Percentiles rank a stretch among this genome's conserved stretches.
phyloP scores from a whole-genome alignment of 2,888 invertebrate species.

The Hecatera dysodea region DNA sequence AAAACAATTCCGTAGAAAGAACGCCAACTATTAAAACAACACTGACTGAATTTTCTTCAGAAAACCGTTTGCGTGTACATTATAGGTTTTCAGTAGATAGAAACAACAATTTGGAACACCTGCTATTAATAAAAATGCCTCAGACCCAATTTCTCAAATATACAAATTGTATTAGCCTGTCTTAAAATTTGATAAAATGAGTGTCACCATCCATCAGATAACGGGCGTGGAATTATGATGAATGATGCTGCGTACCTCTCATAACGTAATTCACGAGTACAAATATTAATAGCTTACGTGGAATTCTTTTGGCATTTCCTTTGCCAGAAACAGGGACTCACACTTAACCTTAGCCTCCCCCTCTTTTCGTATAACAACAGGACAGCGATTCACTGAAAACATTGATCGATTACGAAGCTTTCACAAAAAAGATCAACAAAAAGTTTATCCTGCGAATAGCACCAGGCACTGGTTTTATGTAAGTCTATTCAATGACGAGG shows the following conservation, averaged over 20 bases:
- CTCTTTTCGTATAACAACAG: slow-evolving; percentile 41
- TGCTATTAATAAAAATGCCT: slow-evolving; percentile 29
- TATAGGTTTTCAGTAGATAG: slow-evolving; percentile 19
- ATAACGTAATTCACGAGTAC: slow-evolving; percentile 45
- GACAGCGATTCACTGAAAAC: slow-evolving; percentile 61
- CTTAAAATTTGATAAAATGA: slow-evolving; percentile 77
- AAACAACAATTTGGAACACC: slow-evolving; percentile 27
- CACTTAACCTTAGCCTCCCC: slow-evolving; percentile 10
- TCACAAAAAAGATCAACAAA: slow-evolving; percentile 59
- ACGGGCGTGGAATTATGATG: slow-evolving; percentile 69
- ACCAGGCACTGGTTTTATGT: slow-evolving; percentile 47
- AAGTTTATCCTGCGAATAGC: slow-evolving; percentile 51
- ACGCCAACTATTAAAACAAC: slow-evolving; percentile 31
- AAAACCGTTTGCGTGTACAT: background rate
- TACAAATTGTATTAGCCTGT: slow-evolving; percentile 73
- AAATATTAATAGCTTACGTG: slow-evolving; percentile 21
- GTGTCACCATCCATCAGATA: slow-evolving; percentile 69
- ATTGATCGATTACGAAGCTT: slow-evolving; percentile 68
- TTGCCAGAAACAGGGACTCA: slow-evolving; percentile 29
- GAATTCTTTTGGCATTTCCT: slow-evolving; percentile 25
- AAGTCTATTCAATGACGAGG: slow-evolving; percentile 44
- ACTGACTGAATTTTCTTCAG: background rate
- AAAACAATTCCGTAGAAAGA: slow-evolving; percentile 31
- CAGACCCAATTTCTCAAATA: slow-evolving; percentile 71
- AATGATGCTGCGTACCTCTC: slow-evolving; percentile 65